Percentiles rank a stretch among this genome's conserved stretches.
Evolutionary conservation across 1,140 invertebrate genomes (phyloP).

Genomic region (Nixonia krombeini): DNA sequence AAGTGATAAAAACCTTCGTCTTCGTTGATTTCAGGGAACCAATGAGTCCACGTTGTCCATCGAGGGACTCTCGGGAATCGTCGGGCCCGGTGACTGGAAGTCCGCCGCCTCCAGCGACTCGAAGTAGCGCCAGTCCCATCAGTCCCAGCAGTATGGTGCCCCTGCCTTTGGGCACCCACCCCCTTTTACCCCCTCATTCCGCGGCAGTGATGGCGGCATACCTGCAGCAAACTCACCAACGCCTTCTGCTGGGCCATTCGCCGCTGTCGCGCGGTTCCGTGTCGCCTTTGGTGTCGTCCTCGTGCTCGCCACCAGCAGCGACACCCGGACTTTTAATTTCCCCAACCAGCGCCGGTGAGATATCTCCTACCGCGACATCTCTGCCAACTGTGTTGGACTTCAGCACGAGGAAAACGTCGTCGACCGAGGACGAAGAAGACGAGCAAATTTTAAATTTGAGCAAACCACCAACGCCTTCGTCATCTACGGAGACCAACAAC

Average conservation of each 20-base stretch:
- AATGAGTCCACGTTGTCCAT: constrained; percentile 83
- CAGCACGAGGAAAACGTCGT: constrained; percentile 77
- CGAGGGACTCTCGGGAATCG: constrained; percentile 80
- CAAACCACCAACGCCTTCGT: constrained; percentile 73
- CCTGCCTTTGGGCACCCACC: constrained; percentile 64
- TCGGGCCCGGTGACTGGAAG: constrained; percentile 72
- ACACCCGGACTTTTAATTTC: constrained; percentile 67
- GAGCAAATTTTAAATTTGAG: constrained; percentile 79
- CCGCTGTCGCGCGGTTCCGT: constrained; percentile 76
- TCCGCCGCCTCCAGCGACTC: constrained; percentile 76
- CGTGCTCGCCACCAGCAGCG: constrained; percentile 73
- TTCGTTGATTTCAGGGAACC: constrained; percentile 75
- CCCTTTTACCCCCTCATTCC: constrained; percentile 80
- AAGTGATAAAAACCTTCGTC: too few species aligned
- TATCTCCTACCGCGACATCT: constrained; percentile 66
- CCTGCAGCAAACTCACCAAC: constrained; percentile 79
- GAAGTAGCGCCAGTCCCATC: constrained; percentile 71
- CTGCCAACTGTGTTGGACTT: constrained; percentile 81
- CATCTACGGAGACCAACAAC: constrained; percentile 75
- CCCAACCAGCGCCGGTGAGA: constrained; percentile 56
- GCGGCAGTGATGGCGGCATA: constrained; percentile 83
- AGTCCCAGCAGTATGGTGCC: constrained; percentile 68
- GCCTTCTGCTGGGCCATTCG: constrained; percentile 81
- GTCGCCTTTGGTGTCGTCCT: constrained; percentile 75
- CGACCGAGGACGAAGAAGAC: constrained; percentile 73